Conservation (phyloP, 1,140 invertebrate genomes). For the Caenorhabditis elegans region WBcel235 BX284605.5:3560001-3560500, state of each 20-base stretch:
- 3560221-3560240: not conserved
- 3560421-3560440: not conserved
- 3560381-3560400: not conserved
- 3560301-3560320: not conserved
- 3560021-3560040: too few relatives aligned
- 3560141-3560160: too few relatives aligned
- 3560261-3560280: not conserved
- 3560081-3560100: too few relatives aligned
- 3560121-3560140: too few relatives aligned
- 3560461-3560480: not conserved
- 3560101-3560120: too few relatives aligned
- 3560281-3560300: not conserved
- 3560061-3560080: too few relatives aligned
- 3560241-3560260: too few relatives aligned
- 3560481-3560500: not conserved
- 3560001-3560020: too few relatives aligned
- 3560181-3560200: too few relatives aligned
- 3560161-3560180: too few relatives aligned
- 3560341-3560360: not conserved
- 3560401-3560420: not conserved
- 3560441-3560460: constrained; percentile 2
- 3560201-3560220: not conserved
- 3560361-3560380: not conserved
- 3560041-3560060: too few relatives aligned
- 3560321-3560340: not conserved